Conservation (phyloP, 2,888 invertebrate species). For the Cheilosia variabilis region DNA sequence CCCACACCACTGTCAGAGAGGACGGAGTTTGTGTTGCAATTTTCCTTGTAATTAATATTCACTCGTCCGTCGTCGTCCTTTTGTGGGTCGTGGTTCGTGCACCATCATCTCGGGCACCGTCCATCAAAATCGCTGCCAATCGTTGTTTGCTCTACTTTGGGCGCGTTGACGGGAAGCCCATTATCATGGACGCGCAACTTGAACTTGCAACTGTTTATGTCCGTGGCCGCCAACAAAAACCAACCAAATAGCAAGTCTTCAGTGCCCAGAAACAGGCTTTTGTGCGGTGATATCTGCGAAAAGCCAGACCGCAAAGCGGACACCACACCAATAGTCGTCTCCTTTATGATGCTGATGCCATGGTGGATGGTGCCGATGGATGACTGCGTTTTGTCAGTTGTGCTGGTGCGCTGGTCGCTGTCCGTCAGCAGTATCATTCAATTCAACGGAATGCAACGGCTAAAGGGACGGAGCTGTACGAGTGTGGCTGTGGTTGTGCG, state of each 20-base stretch:
- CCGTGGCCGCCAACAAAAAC: slow-evolving; percentile 54
- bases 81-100: slow-evolving; percentile 38
- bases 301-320: slow-evolving; percentile 38
- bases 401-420: background rate
- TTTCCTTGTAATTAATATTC: slow-evolving; percentile 67
- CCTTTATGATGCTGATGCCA: slow-evolving; percentile 36
- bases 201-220: slow-evolving; percentile 73
- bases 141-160: slow-evolving; percentile 63
- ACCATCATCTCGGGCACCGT: slow-evolving; percentile 34
- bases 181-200: slow-evolving; percentile 62
- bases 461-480: slow-evolving; percentile 29
- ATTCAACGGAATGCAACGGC: slow-evolving; percentile 34
- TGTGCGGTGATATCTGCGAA: slow-evolving; percentile 37
- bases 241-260: slow-evolving; percentile 63
- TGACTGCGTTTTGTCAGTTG: slow-evolving; percentile 48
- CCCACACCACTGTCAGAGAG: slow-evolving; percentile 4
- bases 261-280: slow-evolving; percentile 51
- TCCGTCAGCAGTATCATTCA: slow-evolving; percentile 35
- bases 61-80: slow-evolving; percentile 48
- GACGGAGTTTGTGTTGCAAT: slow-evolving; percentile 40
- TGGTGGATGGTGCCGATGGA: slow-evolving; percentile 10
- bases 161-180: slow-evolving; percentile 51
- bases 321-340: slow-evolving; percentile 24
- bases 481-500: slow-evolving; percentile 9
- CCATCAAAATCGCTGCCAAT: slow-evolving; percentile 52